Evolutionary conservation across 2,797 vertebrate species (phyloP).

Genomic region (Coregonus ussuriensis): DNA sequence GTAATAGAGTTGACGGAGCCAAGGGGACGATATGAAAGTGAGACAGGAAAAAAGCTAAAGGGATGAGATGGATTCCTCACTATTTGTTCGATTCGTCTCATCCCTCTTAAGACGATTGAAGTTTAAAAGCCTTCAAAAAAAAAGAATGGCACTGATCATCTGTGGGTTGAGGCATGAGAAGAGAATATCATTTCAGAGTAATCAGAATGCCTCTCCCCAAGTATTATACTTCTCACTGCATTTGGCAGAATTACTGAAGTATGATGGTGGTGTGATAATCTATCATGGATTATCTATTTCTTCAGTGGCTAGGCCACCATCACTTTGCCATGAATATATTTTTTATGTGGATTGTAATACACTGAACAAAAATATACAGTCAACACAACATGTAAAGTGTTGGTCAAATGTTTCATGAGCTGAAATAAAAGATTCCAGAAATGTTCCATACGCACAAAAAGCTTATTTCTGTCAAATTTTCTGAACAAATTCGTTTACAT

Average conservation of each 20-base stretch:
- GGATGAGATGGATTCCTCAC: slow-evolving; percentile 76
- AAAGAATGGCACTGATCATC: slow-evolving; percentile 85
- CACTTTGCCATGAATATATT: slow-evolving; percentile 8
- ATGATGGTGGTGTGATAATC: not conserved
- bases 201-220: slow-evolving; percentile 65
- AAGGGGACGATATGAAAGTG: slow-evolving; percentile 82
- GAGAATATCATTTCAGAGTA: slow-evolving; percentile 60
- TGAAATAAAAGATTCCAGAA: no score
- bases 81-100: slow-evolving; percentile 90
- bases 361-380: no score
- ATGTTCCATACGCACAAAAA: slow-evolving; percentile 11
- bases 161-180: slow-evolving; percentile 71
- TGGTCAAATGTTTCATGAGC: no score
- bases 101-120: slow-evolving; percentile 85
- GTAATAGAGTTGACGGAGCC: slow-evolving; percentile 93
- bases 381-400: no score
- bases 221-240: slow-evolving; percentile 53
- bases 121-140: slow-evolving; percentile 78
- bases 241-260: slow-evolving; percentile 60
- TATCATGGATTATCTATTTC: not conserved
- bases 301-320: slow-evolving; percentile 10
- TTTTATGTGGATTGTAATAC: not conserved
- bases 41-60: slow-evolving; percentile 37
- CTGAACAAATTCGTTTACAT: slow-evolving; percentile 19
- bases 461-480: slow-evolving; percentile 12